These are phyloP conservation scores for Chelonus formosanus DNA, from an alignment of 2,888 invertebrate genomes.

Conservation along the genomic window DNA sequence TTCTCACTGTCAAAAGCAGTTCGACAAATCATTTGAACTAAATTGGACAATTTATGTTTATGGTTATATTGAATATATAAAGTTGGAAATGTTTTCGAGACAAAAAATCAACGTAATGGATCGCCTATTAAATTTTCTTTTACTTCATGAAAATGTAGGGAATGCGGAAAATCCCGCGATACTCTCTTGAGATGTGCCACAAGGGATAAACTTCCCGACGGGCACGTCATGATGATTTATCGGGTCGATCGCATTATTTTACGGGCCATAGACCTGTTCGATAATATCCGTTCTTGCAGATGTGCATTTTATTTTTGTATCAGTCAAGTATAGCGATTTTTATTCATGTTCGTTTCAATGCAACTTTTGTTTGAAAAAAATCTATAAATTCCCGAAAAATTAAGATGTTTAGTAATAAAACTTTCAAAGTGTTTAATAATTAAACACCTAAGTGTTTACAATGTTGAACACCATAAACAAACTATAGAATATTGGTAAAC, in stretches of 20 bases:
- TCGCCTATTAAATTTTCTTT: constrained; percentile 1
- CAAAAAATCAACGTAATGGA: no score
- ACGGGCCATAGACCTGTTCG: constrained; percentile 28
- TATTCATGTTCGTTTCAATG: neutral
- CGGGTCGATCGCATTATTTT: constrained; percentile 26
- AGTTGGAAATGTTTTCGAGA: no score
- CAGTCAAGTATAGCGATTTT: constrained; percentile 5
- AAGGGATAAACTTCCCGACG: constrained; percentile 20
- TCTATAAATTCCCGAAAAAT: no score
- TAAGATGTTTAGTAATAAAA: no score
- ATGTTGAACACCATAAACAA: no score
- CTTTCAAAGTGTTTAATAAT: no score
- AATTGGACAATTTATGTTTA: no score
- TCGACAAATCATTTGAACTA: no score
- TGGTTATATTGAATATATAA: no score
- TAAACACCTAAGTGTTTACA: no score
- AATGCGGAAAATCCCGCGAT: constrained; percentile 16
- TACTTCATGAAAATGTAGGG: neutral
- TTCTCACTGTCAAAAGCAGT: neutral
- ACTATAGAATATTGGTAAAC: no score
- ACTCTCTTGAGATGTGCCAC: constrained; percentile 19
- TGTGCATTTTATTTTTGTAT: constrained; percentile 20
- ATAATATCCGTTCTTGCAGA: constrained; percentile 24
- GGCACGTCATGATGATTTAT: constrained; percentile 30
- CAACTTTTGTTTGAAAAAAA: no score